These are phyloP conservation scores for Anguilla rostrata DNA, from an alignment of 2,113 vertebrate species.

Conservation along the genomic window DNA sequence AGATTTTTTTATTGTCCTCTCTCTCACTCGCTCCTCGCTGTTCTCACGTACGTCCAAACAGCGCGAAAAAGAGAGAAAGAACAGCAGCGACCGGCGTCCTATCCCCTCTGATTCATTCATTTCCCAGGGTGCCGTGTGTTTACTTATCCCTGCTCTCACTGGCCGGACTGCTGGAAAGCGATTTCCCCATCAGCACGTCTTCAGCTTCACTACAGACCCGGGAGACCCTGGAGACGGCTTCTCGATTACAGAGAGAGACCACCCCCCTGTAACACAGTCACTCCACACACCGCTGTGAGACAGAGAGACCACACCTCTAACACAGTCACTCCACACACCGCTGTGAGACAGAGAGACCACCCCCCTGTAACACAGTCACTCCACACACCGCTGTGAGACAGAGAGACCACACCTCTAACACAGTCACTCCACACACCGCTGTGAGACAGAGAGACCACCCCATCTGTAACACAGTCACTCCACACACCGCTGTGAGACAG, in stretches of 20 bases:
- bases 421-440: no score
- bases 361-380: no score
- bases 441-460: neutral
- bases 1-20: neutral
- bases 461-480: no score
- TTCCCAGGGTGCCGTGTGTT: slow-evolving; percentile 18
- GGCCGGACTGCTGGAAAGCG: neutral
- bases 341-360: no score
- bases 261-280: neutral
- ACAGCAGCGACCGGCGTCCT: neutral
- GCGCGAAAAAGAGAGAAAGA: no score
- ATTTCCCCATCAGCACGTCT: neutral
- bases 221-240: neutral
- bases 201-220: neutral
- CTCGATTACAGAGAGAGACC: neutral
- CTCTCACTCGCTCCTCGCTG: neutral
- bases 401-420: no score
- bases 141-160: slow-evolving; percentile 47
- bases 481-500: no score
- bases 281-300: no score
- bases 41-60: no score
- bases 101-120: neutral
- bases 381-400: no score
- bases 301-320: neutral
- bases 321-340: neutral